Evolutionary conservation across 2,113 vertebrate genomes (phyloP).

Genomic region (Picathartes gymnocephalus): DNA sequence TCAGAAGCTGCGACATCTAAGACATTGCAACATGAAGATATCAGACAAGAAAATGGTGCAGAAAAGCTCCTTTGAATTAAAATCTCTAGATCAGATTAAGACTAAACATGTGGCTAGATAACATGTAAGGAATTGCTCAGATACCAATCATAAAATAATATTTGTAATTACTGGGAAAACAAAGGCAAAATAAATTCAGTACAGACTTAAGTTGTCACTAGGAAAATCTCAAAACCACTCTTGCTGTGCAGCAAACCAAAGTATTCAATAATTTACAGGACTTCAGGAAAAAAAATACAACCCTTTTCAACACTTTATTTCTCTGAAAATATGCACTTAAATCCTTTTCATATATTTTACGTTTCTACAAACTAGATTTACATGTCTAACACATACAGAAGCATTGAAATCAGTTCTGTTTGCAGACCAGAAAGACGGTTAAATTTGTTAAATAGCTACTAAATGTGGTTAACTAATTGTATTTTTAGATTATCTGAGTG

Average conservation of each 20-base stretch:
- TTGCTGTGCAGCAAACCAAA: neutral
- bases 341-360: neutral
- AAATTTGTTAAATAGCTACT: neutral
- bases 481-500: neutral
- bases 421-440: neutral
- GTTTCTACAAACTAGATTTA: neutral
- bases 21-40: neutral
- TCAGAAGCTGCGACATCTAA: slow-evolving; percentile 85
- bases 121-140: neutral
- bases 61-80: neutral
- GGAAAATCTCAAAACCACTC: neutral
- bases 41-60: neutral
- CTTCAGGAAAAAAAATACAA: neutral
- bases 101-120: neutral
- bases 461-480: neutral
- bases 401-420: neutral
- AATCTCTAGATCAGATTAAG: neutral
- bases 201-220: neutral
- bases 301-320: neutral
- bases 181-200: neutral
- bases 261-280: neutral
- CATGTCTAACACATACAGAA: neutral
- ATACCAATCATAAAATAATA: neutral
- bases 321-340: neutral
- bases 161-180: neutral